Evolutionary conservation across 2,888 invertebrate genomes (phyloP), one percentile per base, ranked within the genome.

Genomic region (Morpho achilles): DNA sequence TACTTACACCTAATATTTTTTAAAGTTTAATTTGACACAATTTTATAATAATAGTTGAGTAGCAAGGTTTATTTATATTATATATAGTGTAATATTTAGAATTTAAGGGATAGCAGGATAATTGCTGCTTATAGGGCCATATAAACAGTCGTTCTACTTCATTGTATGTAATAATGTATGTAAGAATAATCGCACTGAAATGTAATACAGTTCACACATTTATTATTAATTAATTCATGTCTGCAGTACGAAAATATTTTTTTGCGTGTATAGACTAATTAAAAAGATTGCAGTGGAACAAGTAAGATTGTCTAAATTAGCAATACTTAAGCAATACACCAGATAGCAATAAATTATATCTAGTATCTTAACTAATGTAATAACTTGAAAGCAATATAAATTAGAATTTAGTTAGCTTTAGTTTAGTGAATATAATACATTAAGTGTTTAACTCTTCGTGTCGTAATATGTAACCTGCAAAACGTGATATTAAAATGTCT

Each of bases 381-480:
- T 43, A 44, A 39, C 49, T 23, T 59, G 7, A 71, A 78, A 80
- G 76, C 79, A 82, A 80, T 80, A 79, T 74, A 66, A 71, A 75
- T 60, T 66, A 82, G 79, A 79, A 77, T 22, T 53, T 50, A 48
- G 10, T 50, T 61, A 61, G 63, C 9, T 50, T 59, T 61, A 58
- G 57, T 48, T 41, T 46, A 55, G 57, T 55, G 45, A 32, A 23
- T 51, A 57, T 48, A 51, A 32, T 45, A 16, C 51, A 55, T 40
- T 52, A 16, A 51, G 10, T 8, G 47, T 50, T 58, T 66, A 70
- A 70, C 67, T 32, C 22, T 44, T 9, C 42, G 71, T 69, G 70
- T 73, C 77, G 77, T 80, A 76, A 75, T 76, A 72, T 73, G 77
- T 84, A 85, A 84, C 83, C 84, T 85, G 84, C 79, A 74, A 77